A percentile compares a stretch with the other conserved stretches of the same genome.
Conservation (phyloP, 2,113 vertebrate genomes). For the Megaleporinus macrocephalus region DNA sequence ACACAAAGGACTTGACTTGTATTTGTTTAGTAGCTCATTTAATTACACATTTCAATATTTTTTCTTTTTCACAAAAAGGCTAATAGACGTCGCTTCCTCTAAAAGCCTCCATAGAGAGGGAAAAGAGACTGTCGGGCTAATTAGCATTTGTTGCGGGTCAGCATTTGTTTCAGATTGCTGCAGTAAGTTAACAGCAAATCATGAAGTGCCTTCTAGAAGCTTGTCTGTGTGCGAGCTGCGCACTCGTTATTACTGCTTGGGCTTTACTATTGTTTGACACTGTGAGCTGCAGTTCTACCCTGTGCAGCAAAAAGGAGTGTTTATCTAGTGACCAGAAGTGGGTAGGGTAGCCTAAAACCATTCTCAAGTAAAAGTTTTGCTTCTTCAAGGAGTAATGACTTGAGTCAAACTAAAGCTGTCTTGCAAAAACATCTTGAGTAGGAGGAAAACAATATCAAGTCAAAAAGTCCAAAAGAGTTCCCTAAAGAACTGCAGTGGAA, state of each 20-base stretch:
- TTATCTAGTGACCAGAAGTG: not conserved
- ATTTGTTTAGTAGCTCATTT: constrained; percentile 64
- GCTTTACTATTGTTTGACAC: not conserved
- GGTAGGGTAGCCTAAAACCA: not conserved
- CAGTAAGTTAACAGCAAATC: not conserved
- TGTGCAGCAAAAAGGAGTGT: not conserved
- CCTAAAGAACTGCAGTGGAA: not conserved
- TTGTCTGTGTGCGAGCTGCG: not conserved
- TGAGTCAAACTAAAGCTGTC: not conserved
- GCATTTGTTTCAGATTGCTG: constrained; percentile 2
- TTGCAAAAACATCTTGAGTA: not conserved
- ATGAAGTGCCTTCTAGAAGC: not conserved
- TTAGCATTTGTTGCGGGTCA: constrained; percentile 16
- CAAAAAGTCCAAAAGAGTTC: not conserved
- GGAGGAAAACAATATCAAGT: not conserved
- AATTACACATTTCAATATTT: constrained; percentile 65
- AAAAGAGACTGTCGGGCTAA: not conserved
- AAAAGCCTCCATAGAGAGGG: constrained; percentile 9
- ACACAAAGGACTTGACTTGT: constrained; percentile 36
- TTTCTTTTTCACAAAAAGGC: constrained; percentile 56
- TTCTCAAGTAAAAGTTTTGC: not conserved
- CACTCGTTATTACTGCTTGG: not conserved
- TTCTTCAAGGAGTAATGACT: not conserved
- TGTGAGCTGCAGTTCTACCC: not conserved
- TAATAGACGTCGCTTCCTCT: constrained; percentile 41